These are phyloP conservation scores for Nebria brevicollis DNA, from an alignment of 2,888 invertebrate genomes.

Conservation along the genomic window DNA sequence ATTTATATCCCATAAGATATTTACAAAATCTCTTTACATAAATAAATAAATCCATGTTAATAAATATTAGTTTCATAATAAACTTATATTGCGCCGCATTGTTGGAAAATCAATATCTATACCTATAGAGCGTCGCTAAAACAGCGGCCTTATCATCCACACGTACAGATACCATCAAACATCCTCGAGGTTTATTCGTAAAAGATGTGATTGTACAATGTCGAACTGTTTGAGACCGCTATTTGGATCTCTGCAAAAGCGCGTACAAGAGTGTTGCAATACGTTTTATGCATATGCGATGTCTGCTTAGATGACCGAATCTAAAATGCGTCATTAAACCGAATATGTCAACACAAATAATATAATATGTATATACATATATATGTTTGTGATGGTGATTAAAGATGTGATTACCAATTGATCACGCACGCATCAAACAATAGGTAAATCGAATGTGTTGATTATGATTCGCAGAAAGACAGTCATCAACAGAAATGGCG, in stretches of 20 bases:
- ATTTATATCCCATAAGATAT: too few species aligned
- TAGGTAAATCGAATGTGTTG: background rate
- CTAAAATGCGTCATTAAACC: too few species aligned
- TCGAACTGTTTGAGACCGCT: too few species aligned
- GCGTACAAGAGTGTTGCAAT: background rate
- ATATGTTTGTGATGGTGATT: background rate
- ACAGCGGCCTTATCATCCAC: conserved; percentile 10
- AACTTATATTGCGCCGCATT: background rate
- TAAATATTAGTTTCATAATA: too few species aligned
- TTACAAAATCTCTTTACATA: too few species aligned
- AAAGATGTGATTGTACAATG: background rate
- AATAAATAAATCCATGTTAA: conserved; percentile 47
- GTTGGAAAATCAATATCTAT: background rate
- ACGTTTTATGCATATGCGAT: too few species aligned
- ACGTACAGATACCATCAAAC: background rate
- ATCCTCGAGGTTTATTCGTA: background rate
- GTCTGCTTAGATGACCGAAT: too few species aligned
- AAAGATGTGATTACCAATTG: background rate
- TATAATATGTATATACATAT: background rate
- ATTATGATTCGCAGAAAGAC: background rate
- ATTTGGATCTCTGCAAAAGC: background rate
- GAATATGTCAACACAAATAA: background rate
- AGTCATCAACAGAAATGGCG: background rate
- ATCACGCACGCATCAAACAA: background rate
- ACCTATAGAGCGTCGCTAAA: conserved; percentile 21